These are phyloP conservation scores for Isaurus tuberculatus DNA, from an alignment of 92 coral and sea anemone genomes.

Conservation along the genomic window DNA sequence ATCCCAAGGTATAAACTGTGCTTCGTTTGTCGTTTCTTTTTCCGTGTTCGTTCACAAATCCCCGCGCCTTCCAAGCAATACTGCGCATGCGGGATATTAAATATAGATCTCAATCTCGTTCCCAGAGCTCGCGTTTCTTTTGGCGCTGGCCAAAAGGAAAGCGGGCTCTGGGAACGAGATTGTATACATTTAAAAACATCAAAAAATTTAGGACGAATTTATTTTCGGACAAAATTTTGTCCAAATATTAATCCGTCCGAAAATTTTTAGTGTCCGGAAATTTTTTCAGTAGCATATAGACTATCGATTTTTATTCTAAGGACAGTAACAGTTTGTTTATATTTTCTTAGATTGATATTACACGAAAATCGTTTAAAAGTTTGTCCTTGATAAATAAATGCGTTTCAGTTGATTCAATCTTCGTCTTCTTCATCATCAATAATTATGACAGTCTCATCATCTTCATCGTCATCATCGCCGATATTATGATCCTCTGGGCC, in stretches of 20 bases:
- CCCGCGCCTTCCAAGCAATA: too few species aligned
- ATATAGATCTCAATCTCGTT: too few species aligned
- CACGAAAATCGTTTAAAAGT: background rate
- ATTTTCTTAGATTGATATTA: background rate
- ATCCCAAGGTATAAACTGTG: too few species aligned
- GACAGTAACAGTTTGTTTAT: background rate
- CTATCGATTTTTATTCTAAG: background rate
- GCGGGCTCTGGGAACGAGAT: too few species aligned
- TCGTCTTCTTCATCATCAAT: background rate
- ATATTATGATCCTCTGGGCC: background rate
- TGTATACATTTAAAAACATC: too few species aligned
- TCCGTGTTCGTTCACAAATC: too few species aligned
- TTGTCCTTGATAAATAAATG: constrained; percentile 6
- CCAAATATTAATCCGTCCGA: background rate
- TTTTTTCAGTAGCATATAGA: background rate
- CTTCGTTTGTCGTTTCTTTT: too few species aligned
- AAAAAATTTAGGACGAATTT: too few species aligned
- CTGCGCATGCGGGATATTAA: too few species aligned
- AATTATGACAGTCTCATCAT: background rate
- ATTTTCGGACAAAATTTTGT: too few species aligned
- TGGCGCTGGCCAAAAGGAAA: too few species aligned
- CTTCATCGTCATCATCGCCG: background rate
- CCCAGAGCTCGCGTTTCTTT: too few species aligned
- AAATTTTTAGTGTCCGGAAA: background rate
- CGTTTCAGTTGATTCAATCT: background rate